phyloP scores from a whole-genome alignment of 2,888 invertebrate genomes.

The Poecilus cupreus region DNA sequence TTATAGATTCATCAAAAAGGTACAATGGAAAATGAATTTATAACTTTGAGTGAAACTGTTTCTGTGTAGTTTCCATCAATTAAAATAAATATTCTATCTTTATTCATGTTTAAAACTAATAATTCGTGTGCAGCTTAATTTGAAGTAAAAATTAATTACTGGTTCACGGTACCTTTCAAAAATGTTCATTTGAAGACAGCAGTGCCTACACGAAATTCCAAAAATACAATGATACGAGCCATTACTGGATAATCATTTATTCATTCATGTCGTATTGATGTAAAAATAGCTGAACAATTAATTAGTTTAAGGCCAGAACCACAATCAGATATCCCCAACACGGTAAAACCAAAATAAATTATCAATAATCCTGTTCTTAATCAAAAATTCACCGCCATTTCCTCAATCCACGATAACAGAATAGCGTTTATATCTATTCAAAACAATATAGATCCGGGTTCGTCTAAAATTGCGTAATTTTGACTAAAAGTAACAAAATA shows the following conservation, averaged over 20 bases:
- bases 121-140: too few relatives aligned
- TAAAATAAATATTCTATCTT: too few relatives aligned
- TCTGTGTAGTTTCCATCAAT: too few relatives aligned
- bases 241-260: not conserved
- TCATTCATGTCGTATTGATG: not conserved
- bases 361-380: constrained; percentile 57
- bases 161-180: too few relatives aligned
- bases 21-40: too few relatives aligned
- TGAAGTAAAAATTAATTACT: too few relatives aligned
- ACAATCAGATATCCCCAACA: constrained; percentile 6
- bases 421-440: not conserved
- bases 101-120: too few relatives aligned
- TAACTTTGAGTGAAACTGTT: too few relatives aligned
- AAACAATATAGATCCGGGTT: not conserved
- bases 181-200: too few relatives aligned
- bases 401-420: not conserved
- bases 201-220: too few relatives aligned
- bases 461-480: not conserved
- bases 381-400: constrained; percentile 7
- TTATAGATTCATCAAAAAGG: too few relatives aligned
- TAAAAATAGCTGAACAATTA: constrained; percentile 9
- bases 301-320: not conserved
- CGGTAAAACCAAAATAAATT: not conserved
- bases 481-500: constrained; percentile 22
- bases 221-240: not conserved